These are phyloP conservation scores for Myathropa florea DNA, from an alignment of 2,888 invertebrate species.

Conservation along the genomic window DNA sequence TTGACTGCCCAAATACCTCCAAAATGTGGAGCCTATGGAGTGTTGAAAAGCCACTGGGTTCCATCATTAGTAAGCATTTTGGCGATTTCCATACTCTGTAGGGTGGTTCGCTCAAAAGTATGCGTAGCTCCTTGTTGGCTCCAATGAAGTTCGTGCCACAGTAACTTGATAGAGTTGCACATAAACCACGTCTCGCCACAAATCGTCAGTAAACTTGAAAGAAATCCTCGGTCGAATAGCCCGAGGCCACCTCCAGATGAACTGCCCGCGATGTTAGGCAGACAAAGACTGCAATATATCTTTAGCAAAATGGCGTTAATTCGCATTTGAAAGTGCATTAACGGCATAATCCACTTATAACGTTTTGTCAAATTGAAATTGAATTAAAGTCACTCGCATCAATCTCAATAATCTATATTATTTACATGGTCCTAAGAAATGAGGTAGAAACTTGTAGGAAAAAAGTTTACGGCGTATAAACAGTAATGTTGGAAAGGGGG, in stretches of 20 bases:
- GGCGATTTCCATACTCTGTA: neutral
- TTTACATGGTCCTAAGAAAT: no score
- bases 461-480: no score
- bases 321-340: no score
- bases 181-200: constrained; percentile 71
- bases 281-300: constrained; percentile 72
- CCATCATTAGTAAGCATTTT: neutral
- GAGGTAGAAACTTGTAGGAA: no score
- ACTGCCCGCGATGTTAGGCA: constrained; percentile 69
- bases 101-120: neutral
- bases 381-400: no score
- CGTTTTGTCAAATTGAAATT: no score
- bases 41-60: constrained; percentile 74
- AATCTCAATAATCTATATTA: no score
- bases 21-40: constrained; percentile 18
- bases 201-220: constrained; percentile 72
- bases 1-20: constrained; percentile 27
- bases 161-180: constrained; percentile 72
- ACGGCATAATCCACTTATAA: no score
- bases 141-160: constrained; percentile 74
- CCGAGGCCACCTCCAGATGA: constrained; percentile 43
- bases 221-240: constrained; percentile 70
- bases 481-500: no score
- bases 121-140: constrained; percentile 52
- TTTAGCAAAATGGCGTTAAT: no score